Percentiles rank a stretch among this genome's conserved stretches.
Conservation (phyloP, 2,113 vertebrate species). For the Triplophysa tibetana region DNA sequence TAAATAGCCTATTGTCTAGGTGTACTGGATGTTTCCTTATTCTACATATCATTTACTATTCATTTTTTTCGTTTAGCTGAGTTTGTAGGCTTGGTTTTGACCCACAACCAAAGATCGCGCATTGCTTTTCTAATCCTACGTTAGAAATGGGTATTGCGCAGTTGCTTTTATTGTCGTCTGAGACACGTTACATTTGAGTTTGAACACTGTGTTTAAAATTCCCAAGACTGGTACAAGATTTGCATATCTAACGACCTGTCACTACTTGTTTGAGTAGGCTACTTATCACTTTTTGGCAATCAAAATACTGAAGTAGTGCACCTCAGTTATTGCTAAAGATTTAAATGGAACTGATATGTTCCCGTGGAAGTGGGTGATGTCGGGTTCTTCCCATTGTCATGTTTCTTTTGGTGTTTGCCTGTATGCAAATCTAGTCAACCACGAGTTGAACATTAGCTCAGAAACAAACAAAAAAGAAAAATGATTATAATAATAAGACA, state of each 20-base stretch:
- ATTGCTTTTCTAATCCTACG: background rate
- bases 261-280: background rate
- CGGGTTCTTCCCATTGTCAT: background rate
- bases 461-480: background rate
- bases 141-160: slow-evolving; percentile 10
- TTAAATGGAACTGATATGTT: background rate
- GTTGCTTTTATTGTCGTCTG: background rate
- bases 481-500: background rate
- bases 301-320: too few species aligned
- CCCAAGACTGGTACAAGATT: too few species aligned
- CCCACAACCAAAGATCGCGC: background rate
- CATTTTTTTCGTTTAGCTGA: background rate
- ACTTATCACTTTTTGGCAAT: too few species aligned
- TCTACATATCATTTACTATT: too few species aligned
- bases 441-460: background rate
- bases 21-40: too few species aligned
- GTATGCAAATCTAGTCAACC: background rate
- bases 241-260: background rate
- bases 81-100: slow-evolving; percentile 2
- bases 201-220: background rate
- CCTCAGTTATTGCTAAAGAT: background rate
- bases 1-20: too few species aligned
- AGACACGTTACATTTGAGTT: background rate
- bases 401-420: slow-evolving; percentile 5
- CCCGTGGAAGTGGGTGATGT: background rate